These are phyloP conservation scores for Sarcophaga rosellei DNA, from an alignment of 2,888 invertebrate species.

Conservation along the genomic window DNA sequence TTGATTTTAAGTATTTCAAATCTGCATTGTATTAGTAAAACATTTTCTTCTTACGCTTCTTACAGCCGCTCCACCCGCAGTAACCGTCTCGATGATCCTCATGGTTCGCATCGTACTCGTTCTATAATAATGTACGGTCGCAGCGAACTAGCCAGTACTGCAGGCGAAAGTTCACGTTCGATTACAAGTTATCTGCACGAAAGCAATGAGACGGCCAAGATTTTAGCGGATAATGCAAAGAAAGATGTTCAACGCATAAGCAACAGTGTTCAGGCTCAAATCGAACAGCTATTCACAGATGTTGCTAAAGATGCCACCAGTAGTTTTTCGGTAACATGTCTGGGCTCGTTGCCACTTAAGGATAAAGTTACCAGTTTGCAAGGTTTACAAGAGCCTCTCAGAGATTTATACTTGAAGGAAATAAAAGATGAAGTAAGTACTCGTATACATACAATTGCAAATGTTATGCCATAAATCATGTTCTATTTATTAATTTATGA, in stretches of 20 bases:
- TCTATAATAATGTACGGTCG: constrained; percentile 81
- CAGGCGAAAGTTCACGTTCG: constrained; percentile 76
- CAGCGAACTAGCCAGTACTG: constrained; percentile 79
- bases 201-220: constrained; percentile 72
- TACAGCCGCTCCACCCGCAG: constrained; percentile 78
- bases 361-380: constrained; percentile 91
- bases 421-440: constrained; percentile 77
- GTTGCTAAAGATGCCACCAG: constrained; percentile 86
- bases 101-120: constrained; percentile 80
- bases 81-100: constrained; percentile 80
- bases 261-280: constrained; percentile 91
- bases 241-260: constrained; percentile 82
- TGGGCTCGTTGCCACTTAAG: constrained; percentile 90
- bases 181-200: constrained; percentile 76
- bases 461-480: not conserved
- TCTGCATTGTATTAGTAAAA: no score
- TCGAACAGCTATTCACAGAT: constrained; percentile 92
- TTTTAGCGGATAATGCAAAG: constrained; percentile 75
- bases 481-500: not conserved
- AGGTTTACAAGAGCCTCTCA: constrained; percentile 90
- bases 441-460: not conserved
- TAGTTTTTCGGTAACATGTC: constrained; percentile 88
- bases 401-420: constrained; percentile 85
- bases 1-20: no score
- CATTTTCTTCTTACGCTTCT: no score